A percentile compares a stretch with the other conserved stretches of the same genome.
These are phyloP conservation scores for Campoletis raptor DNA, from an alignment of 2,888 invertebrate species.

Conservation along the genomic window DNA sequence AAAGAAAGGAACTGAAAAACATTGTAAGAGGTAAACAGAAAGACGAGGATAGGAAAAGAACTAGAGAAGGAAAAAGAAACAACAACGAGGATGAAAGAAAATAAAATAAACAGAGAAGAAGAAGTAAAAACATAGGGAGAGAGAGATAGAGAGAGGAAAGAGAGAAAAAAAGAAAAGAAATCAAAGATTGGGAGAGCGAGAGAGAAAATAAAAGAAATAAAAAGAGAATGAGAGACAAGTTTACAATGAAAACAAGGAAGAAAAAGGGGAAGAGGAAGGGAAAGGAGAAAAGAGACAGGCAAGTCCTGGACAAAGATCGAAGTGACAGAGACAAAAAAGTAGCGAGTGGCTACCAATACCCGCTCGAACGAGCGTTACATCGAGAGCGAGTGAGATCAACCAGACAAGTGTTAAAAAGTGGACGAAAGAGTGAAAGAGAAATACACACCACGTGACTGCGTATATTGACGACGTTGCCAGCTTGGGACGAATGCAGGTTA, in stretches of 20 bases:
- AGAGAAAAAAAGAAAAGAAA: constrained; percentile 42
- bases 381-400: constrained; percentile 34
- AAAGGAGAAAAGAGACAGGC: constrained; percentile 13
- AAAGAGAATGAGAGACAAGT: background rate
- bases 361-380: background rate
- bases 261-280: constrained; percentile 16
- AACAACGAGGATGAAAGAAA: constrained; percentile 1
- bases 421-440: constrained; percentile 67
- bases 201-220: background rate
- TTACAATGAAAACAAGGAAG: background rate
- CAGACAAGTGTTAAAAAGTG: constrained; percentile 40
- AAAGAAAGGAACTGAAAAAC: constrained; percentile 48
- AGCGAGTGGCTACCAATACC: constrained; percentile 1
- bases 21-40: constrained; percentile 61
- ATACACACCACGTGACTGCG: constrained; percentile 67
- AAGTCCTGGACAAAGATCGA: constrained; percentile 4
- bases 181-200: background rate
- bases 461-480: constrained; percentile 77
- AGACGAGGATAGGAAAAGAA: constrained; percentile 59
- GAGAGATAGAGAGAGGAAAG: background rate
- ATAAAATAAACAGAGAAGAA: constrained; percentile 42
- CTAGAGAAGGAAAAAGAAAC: constrained; percentile 30
- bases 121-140: too few species aligned
- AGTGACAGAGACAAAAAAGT: constrained; percentile 34
- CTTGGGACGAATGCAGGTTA: constrained; percentile 73